Conservation (phyloP, 2,797 vertebrate genomes). For the Gadopsis marmoratus region DNA sequence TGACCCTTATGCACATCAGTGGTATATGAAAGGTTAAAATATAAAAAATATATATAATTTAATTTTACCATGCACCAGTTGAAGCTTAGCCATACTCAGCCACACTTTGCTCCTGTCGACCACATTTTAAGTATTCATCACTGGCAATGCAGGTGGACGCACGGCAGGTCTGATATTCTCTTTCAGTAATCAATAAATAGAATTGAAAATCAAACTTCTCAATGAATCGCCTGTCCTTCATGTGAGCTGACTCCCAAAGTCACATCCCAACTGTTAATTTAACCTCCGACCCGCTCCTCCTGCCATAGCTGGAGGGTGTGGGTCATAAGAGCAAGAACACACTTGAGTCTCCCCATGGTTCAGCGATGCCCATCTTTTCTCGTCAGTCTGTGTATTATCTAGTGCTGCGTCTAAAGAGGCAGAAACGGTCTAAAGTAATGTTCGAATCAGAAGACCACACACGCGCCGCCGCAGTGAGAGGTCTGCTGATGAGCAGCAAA, state of each 20-base stretch:
- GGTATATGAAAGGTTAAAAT: background rate
- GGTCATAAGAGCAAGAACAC: background rate
- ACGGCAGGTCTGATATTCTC: background rate
- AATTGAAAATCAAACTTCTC: background rate
- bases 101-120: background rate
- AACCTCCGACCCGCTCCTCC: slow-evolving; percentile 6
- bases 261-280: slow-evolving; percentile 29
- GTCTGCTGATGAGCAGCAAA: slow-evolving; percentile 63
- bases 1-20: background rate
- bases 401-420: slow-evolving; percentile 2
- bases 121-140: background rate
- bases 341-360: background rate
- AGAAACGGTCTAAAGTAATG: slow-evolving; percentile 24
- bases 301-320: background rate
- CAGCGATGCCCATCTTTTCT: background rate
- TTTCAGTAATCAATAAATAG: slow-evolving; percentile 1
- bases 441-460: slow-evolving; percentile 33
- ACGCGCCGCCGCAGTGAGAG: slow-evolving; percentile 23
- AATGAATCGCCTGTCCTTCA: slow-evolving; percentile 6
- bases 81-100: background rate
- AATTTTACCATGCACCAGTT: background rate
- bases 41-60: background rate
- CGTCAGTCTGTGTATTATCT: slow-evolving; percentile 12
- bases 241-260: slow-evolving; percentile 8
- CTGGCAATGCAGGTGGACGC: background rate